These are phyloP conservation scores for Urocolius indicus DNA, from an alignment of 2,113 vertebrate genomes.

Conservation along the genomic window DNA sequence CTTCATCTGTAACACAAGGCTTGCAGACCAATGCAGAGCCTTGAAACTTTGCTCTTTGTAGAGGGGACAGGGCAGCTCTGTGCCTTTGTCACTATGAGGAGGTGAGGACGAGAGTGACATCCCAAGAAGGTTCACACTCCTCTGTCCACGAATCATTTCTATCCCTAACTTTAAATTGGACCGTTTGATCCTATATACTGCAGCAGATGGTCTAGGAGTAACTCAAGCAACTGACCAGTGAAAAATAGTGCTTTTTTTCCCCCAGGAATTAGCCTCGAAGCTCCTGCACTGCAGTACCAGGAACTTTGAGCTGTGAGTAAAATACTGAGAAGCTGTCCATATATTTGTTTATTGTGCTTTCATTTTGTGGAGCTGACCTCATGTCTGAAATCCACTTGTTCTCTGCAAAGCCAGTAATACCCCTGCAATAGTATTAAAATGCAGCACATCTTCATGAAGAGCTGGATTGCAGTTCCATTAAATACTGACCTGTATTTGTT, in stretches of 20 bases:
- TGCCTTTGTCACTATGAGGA: accelerated
- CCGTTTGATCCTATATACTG: not conserved
- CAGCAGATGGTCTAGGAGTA: not conserved
- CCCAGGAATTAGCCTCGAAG: not conserved
- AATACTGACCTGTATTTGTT: not conserved
- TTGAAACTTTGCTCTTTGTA: not conserved
- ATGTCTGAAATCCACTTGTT: not conserved
- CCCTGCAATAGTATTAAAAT: not conserved
- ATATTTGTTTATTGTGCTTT: not conserved
- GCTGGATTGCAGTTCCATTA: not conserved
- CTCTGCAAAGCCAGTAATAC: not conserved
- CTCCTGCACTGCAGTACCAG: not conserved
- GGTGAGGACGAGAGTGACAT: not conserved
- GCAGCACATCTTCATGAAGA: not conserved
- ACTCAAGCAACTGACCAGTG: not conserved
- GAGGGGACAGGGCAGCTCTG: not conserved
- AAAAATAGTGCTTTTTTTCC: not conserved
- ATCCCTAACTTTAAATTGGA: not conserved
- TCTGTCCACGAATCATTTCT: not conserved
- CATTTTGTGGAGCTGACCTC: not conserved
- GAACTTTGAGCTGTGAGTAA: not conserved
- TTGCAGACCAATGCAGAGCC: accelerated
- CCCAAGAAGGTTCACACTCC: accelerated
- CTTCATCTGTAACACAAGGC: not conserved
- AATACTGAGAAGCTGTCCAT: not conserved